phyloP scores from a whole-genome alignment of 2,888 invertebrate species.

The Spilosoma lubricipeda region DNA sequence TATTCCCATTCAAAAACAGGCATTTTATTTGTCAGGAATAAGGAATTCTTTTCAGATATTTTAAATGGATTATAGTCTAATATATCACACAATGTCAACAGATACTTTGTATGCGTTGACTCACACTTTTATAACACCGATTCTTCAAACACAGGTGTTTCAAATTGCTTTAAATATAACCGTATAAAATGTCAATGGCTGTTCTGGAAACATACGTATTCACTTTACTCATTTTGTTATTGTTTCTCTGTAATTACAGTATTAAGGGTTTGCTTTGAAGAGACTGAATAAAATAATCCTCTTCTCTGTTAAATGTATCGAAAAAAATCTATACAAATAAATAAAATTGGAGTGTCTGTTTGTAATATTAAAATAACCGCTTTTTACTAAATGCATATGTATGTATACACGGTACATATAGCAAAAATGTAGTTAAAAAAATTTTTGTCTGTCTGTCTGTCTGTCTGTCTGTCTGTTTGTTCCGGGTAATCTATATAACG shows the following conservation, averaged over 20 bases:
- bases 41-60: neutral
- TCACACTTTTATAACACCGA: conserved; percentile 6
- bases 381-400: too few relatives aligned
- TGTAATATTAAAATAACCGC: too few relatives aligned
- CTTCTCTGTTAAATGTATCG: neutral
- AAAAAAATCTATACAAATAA: too few relatives aligned
- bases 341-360: too few relatives aligned
- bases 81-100: conserved; percentile 17
- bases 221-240: neutral
- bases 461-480: too few relatives aligned
- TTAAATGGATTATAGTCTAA: conserved; percentile 8
- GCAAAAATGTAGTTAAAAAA: too few relatives aligned
- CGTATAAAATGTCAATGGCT: neutral
- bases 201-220: neutral
- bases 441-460: too few relatives aligned
- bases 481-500: too few relatives aligned
- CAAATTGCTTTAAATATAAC: conserved; percentile 1
- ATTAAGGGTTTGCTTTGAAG: neutral
- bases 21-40: neutral
- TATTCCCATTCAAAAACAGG: neutral
- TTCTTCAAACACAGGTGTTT: conserved; percentile 23
- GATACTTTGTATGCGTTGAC: conserved; percentile 17
- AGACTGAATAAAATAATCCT: neutral
- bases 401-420: too few relatives aligned
- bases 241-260: neutral